Percentiles rank a stretch among this genome's conserved stretches.
These are phyloP conservation scores for Oxyruncus cristatus DNA, from an alignment of 2,113 vertebrate genomes.

Conservation along the genomic window DNA sequence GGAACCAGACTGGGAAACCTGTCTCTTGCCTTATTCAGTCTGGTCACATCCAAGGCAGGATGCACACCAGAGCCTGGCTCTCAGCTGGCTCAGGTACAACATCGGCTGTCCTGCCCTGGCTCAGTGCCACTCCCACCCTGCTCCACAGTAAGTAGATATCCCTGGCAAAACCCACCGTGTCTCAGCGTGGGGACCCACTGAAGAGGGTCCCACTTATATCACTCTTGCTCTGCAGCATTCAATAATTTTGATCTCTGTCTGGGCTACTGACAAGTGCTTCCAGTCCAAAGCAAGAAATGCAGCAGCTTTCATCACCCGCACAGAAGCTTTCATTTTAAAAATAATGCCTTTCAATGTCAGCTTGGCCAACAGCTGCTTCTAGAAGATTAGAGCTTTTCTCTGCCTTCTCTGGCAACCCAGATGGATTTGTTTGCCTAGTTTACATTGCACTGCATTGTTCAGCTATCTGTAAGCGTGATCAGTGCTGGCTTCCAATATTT, in stretches of 20 bases:
- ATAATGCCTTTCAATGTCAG: slow-evolving; percentile 67
- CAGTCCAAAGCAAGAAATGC: slow-evolving; percentile 62
- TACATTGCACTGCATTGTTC: slow-evolving; percentile 67
- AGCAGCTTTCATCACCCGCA: slow-evolving; percentile 52
- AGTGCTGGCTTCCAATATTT: slow-evolving; percentile 64
- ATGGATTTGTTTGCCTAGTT: slow-evolving; percentile 70
- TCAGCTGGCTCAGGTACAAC: not conserved
- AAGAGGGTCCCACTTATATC: slow-evolving; percentile 36
- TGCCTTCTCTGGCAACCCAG: slow-evolving; percentile 68
- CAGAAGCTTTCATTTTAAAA: slow-evolving; percentile 68
- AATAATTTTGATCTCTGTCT: slow-evolving; percentile 35
- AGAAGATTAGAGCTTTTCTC: slow-evolving; percentile 70
- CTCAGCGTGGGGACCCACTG: not conserved
- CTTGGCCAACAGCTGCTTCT: slow-evolving; percentile 71
- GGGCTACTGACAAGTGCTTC: slow-evolving; percentile 27
- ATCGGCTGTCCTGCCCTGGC: not conserved
- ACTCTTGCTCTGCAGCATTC: not conserved
- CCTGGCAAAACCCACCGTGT: not conserved
- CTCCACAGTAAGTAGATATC: not conserved
- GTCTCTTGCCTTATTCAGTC: not conserved
- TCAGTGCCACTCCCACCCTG: not conserved
- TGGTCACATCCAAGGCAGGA: not conserved
- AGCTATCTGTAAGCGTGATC: slow-evolving; percentile 69
- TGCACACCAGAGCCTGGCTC: not conserved
- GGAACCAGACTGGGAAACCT: not conserved